phyloP scores from a whole-genome alignment of 2,113 vertebrate species.

The Aleadryas rufinucha region DNA sequence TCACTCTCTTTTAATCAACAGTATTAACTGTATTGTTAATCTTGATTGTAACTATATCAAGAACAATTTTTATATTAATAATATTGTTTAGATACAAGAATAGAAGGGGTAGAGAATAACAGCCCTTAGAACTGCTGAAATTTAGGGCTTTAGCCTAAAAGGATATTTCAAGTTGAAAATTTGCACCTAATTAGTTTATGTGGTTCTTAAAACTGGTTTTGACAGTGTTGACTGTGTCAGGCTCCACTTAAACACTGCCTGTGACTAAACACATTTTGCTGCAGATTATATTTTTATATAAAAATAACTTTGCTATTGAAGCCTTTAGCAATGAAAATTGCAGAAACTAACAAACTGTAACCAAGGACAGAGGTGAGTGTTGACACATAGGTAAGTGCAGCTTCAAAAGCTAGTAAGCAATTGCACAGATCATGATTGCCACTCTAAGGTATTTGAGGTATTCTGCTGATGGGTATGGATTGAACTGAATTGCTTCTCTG shows the following conservation, averaged over 20 bases:
- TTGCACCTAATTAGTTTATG: not conserved
- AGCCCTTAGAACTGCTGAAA: not conserved
- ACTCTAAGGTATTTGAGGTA: not conserved
- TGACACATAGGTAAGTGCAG: not conserved
- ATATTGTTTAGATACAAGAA: not conserved
- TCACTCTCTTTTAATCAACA: not conserved
- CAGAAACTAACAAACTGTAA: not conserved
- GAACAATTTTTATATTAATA: not conserved
- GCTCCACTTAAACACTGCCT: not conserved
- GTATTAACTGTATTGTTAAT: accelerated
- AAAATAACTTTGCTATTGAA: not conserved
- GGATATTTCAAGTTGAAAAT: not conserved
- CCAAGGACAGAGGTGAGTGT: not conserved
- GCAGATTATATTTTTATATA: not conserved
- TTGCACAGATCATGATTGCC: not conserved
- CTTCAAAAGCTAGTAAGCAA: not conserved
- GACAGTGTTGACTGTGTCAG: not conserved
- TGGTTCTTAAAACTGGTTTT: not conserved
- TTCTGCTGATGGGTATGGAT: not conserved
- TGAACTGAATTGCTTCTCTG: not conserved
- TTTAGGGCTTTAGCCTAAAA: not conserved
- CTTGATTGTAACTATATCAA: not conserved
- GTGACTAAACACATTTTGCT: not conserved
- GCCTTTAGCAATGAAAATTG: not conserved
- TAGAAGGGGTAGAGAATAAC: not conserved